Base-by-base conservation (phyloP, 2,797 vertebrate genomes). In the Rachycentron canadum region DNA sequence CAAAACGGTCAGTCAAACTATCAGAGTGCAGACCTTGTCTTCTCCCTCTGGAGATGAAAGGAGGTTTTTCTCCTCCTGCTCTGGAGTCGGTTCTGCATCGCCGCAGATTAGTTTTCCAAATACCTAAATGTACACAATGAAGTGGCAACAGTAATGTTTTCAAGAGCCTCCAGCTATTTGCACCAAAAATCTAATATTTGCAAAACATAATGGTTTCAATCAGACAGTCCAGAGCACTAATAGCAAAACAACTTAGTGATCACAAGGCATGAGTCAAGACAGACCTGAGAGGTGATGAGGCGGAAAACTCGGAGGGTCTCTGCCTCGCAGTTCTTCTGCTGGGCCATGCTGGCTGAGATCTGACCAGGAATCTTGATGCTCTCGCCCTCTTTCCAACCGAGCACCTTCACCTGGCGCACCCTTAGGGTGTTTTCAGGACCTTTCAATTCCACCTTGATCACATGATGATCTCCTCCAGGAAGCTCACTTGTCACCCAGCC, bases 401-500 rank as follows among this genome's bases (percentile, higher is more conserved):
- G 95, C 56, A 99, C 95, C 93, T 99, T 99, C 38, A 99, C 98
- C 90, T 99, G 98, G 47, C 98, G 96, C 82, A 99, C 98, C 92
- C 98, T 94, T 75, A 99, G 93, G 0, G 98, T 99, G 92, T 99
- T 99, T 93, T 99, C 98, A 1, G 98, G 98, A 49, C 98, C 98
- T 77, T 99, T 99, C 88, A 99, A 89, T 87, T 99, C 98, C 85
- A 99, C 97, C 91, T 99, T 99, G 89, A 99, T 96, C 83, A 99
- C 97, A 82, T 99, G 97, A 89, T 98, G 97, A 90, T 99, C 98
- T 38, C 97, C 97, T 9, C 97, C 97, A 32, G 98, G 97, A 81
- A 99, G 96, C 85, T 99, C 98, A 87, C 98, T 99, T 43, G 97
- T 99, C 81, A 99, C 96, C 98, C 98, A 99, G 88, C 98, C 98